phyloP scores from a whole-genome alignment of 2,797 vertebrate genomes.

The Anniella stebbinsi region DNA sequence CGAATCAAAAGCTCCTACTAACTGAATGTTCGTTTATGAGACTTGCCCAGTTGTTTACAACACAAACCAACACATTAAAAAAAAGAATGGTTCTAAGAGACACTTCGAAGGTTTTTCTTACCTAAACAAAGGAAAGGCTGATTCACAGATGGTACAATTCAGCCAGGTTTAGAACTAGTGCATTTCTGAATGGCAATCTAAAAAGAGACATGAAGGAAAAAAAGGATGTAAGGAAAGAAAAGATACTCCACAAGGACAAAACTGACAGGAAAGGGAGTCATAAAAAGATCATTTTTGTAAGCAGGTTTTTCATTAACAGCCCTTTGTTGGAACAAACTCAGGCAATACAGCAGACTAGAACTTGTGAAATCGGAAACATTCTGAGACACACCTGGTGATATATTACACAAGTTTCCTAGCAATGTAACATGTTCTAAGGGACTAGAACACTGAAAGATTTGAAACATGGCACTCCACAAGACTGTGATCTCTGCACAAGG shows the following conservation, averaged over 20 bases:
- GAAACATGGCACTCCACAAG: background rate
- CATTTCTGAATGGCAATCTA: conserved; percentile 45
- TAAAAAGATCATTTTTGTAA: background rate
- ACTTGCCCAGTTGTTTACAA: background rate
- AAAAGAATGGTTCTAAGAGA: conserved; percentile 21
- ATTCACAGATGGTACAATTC: conserved; percentile 15
- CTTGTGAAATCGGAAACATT: background rate
- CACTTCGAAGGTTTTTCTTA: conserved; percentile 6
- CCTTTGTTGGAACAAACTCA: background rate
- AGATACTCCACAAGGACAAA: background rate
- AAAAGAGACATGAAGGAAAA: background rate
- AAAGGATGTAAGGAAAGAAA: conserved; percentile 26
- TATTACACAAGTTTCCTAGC: conserved; percentile 11
- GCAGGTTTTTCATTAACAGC: background rate
- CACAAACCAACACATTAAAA: background rate
- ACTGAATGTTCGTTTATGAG: background rate
- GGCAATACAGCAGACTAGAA: background rate
- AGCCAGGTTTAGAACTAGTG: conserved; percentile 45
- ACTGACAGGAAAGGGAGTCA: background rate
- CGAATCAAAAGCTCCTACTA: background rate
- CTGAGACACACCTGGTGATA: background rate
- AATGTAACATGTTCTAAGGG: background rate
- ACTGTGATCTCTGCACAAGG: background rate
- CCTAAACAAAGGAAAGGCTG: background rate
- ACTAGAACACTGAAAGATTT: background rate